Evolutionary conservation across 2,888 invertebrate species (phyloP), one percentile per base, ranked within the genome.

Genomic region (Agrotis ipsilon): DNA sequence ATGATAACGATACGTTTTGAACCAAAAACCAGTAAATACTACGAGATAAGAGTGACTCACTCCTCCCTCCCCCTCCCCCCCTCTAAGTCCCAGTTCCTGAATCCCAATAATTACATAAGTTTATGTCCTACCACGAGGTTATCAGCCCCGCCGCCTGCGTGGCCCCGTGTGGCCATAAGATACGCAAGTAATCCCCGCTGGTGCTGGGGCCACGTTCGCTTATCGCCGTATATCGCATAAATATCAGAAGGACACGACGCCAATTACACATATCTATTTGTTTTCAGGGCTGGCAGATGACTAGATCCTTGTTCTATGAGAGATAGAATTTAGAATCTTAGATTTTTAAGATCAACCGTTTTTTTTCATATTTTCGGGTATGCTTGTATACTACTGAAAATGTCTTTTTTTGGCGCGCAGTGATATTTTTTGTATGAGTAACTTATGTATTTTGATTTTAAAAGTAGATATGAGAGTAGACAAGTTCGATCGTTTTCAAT

Each of bases 221-320:
- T 86, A 86, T 82, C 82, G 59, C 19, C 52, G 46, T 57, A 72
- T 84, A 85, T 85, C 86, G 73, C 82, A 85, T 85, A 84, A 84
- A 85, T 86, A 85, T 81, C 77, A 51, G 58, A 70, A 75, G 78
- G 79, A 85, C 86, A 86, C 69, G 75, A 65, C 66, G 84, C 86
- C 84, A 86, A 85, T 85, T 86, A 85, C 81, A 84, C 74, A 75
- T 78, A 75, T 77, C 75, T 73, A 57, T 70, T 78, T 76, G 77
- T 78, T 83, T 66, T 57, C 48, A 84, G 85, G 85, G 83, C 19
- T 84, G 83, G 18, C 78, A 65, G 59, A 52, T 59, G 32, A 48
- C 43, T 5, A 49, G 58, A 2, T 64, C 48, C 13, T 3, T 24
- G 21, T n/a, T 32, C 43, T 24, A 13, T 27, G 54, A 24, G 48